A percentile compares a stretch with the other conserved stretches of the same genome.
Evolutionary conservation across 2,113 vertebrate genomes (phyloP).

Genomic region (Platichthys flesus): DNA sequence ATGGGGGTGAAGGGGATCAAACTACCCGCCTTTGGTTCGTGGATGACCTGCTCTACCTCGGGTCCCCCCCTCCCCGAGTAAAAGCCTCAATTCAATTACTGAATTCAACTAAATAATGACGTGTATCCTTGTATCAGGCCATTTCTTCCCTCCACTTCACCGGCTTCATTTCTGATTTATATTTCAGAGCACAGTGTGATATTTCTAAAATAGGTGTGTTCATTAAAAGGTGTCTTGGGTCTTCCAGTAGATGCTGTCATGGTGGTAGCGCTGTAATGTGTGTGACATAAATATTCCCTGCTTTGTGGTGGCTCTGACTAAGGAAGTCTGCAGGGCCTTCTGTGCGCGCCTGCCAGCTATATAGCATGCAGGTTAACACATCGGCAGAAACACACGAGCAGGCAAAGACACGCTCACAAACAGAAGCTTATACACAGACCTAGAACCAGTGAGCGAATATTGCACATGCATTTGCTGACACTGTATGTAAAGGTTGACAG

Average conservation of each 20-base stretch:
- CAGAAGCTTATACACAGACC: background rate
- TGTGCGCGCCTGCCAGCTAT: too few species aligned
- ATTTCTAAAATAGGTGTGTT: conserved; percentile 79
- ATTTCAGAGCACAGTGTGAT: conserved; percentile 59
- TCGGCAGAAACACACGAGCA: background rate
- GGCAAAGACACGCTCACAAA: conserved; percentile 20
- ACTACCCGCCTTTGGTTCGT: too few species aligned
- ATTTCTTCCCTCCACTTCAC: too few species aligned
- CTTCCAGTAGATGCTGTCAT: conserved; percentile 76
- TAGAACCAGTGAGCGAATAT: background rate
- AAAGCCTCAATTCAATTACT: background rate
- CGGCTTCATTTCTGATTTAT: conserved; percentile 39
- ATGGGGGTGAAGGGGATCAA: too few species aligned
- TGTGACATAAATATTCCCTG: conserved; percentile 73
- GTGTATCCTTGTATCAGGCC: conserved; percentile 11
- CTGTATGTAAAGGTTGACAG: conserved; percentile 73
- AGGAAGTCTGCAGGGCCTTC: conserved; percentile 38
- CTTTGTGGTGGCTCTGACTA: conserved; percentile 58
- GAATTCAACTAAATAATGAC: conserved; percentile 10
- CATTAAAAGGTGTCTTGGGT: conserved; percentile 78
- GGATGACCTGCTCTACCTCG: too few species aligned
- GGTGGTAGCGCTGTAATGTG: conserved; percentile 62
- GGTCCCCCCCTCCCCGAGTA: too few species aligned
- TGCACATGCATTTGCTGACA: conserved; percentile 10
- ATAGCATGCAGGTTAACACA: conserved; percentile 4